These are phyloP conservation scores for Hemiprocne comata DNA, from an alignment of 2,113 vertebrate species.

Conservation along the genomic window DNA sequence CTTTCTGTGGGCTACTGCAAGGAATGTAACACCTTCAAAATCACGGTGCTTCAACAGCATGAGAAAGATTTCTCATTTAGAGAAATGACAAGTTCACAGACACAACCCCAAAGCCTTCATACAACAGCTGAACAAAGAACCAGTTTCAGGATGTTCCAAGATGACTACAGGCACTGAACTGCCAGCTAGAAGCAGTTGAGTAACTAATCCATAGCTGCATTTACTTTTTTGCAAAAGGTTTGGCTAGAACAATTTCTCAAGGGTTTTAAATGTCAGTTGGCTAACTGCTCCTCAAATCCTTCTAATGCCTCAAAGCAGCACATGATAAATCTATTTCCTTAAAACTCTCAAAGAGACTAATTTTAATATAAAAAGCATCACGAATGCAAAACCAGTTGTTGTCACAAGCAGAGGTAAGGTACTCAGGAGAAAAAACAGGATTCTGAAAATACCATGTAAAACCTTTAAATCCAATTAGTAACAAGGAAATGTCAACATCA, in stretches of 20 bases:
- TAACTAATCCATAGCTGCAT: background rate
- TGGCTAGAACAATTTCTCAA: conserved; percentile 18
- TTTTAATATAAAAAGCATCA: background rate
- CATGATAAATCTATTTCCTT: conserved; percentile 6
- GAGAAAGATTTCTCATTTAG: background rate
- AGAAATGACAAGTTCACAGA: background rate
- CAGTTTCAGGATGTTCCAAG: background rate
- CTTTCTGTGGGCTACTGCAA: background rate
- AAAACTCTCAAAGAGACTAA: background rate
- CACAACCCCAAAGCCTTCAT: background rate
- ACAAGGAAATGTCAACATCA: background rate
- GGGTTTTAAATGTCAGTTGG: conserved; percentile 40
- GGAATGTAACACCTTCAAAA: accelerated
- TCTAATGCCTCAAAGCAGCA: background rate
- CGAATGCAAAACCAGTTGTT: background rate
- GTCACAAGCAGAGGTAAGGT: background rate
- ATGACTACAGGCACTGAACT: background rate
- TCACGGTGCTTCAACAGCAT: accelerated
- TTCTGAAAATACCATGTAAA: background rate
- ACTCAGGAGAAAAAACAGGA: background rate
- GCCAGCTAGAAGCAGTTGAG: background rate
- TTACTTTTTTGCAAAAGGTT: conserved; percentile 9
- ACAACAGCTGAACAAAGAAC: background rate
- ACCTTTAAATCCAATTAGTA: conserved; percentile 16
- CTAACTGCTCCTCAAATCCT: conserved; percentile 21